Evolutionary conservation across 2,113 vertebrate species (phyloP), one percentile per base, ranked within the genome.

Genomic region (Arvicanthis niloticus): DNA sequence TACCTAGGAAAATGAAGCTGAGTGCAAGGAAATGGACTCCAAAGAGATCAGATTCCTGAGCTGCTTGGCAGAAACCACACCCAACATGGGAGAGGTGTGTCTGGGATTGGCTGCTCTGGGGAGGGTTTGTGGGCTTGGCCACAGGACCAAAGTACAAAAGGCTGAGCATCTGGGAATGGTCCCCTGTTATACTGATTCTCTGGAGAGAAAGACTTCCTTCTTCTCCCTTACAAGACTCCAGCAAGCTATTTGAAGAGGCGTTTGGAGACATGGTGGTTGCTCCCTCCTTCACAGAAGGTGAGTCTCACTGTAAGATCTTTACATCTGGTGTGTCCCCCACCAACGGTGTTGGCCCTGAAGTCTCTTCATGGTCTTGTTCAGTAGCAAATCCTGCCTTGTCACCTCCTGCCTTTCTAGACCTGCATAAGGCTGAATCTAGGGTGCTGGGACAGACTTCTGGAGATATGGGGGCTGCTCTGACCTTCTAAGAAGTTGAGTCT

Each of bases 301-400:
- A 81, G 31, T 56, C 51, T 81, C 51, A 22, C 31, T 10, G 48
- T 5, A 53, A 53, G 31, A 17, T 9, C 16, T 21, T 21, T 80
- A 21, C 1, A 11, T 34, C 45, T 53, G 11, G 7, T 4, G 19
- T 21, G 48, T 80, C 6, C 29, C 17, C 45, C 15, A 34, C 12
- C 45, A 4, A 17, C 51, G 7, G n/a, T n/a, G n/a, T n/a, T n/a
- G 45, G 31, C 6, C 2, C 34, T n/a, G 5, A 81, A 2, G 3
- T 21, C 7, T 29, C 13, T 51, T 51, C 0, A 0, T 19, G 7
- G 15, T 80, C 8, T 37, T 53, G 1, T 53, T 16, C 1, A 5
- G 17, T 29, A 21, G 45, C 26, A 17, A 15, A 5, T 9, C 15
- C 8, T 21, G 29, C 31, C 8, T 1, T 11, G 16, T 19, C 17